Evolutionary conservation across 2,888 invertebrate species (phyloP).

Genomic region (Nycteola revayana): DNA sequence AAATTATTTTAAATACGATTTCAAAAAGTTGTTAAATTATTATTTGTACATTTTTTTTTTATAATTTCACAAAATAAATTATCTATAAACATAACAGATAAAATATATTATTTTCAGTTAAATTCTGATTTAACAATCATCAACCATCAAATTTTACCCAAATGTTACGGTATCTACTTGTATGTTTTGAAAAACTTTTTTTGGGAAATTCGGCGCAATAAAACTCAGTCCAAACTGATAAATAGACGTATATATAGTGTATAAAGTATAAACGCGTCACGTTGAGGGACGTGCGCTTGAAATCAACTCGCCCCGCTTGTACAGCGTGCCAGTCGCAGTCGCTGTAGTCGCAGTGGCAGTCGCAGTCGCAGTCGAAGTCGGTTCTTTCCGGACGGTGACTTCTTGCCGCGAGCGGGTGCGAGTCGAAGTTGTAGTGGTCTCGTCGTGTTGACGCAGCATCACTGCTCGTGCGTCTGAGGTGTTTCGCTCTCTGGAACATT

Average conservation of each 20-base stretch:
- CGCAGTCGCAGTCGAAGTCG: background rate
- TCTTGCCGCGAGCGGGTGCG: constrained; percentile 65
- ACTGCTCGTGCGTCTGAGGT: constrained; percentile 71
- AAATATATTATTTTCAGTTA: too few species aligned
- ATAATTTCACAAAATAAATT: too few species aligned
- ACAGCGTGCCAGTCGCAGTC: constrained; percentile 73
- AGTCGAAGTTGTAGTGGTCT: constrained; percentile 81
- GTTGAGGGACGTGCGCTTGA: constrained; percentile 85
- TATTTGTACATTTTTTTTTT: too few species aligned
- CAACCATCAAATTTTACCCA: too few species aligned
- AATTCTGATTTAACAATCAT: too few species aligned
- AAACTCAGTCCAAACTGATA: constrained; percentile 53
- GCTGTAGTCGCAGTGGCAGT: background rate
- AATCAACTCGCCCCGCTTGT: constrained; percentile 91
- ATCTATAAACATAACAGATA: too few species aligned
- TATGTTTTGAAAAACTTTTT: too few species aligned
- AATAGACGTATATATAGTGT: constrained; percentile 78
- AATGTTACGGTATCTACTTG: too few species aligned
- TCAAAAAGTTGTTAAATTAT: too few species aligned
- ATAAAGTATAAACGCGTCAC: constrained; percentile 63
- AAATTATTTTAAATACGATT: too few species aligned
- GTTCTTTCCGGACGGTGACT: constrained; percentile 62
- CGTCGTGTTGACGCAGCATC: constrained; percentile 63
- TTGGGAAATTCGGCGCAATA: too few species aligned
- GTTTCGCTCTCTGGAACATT: constrained; percentile 69